Conservation (phyloP, 2,797 vertebrate genomes). For the Paedocypris micromegethes region DNA sequence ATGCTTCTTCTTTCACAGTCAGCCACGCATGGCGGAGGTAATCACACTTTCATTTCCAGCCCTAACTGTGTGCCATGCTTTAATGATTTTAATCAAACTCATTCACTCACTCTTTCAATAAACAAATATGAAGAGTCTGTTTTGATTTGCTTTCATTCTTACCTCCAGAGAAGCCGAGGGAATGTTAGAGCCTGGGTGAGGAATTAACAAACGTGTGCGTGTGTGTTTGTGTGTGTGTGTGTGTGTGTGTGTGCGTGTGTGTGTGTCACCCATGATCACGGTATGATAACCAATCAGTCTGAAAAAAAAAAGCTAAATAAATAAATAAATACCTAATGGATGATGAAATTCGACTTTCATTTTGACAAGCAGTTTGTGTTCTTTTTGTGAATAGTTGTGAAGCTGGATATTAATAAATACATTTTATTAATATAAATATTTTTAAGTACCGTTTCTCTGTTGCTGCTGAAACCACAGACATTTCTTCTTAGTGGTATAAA, state of each 20-base stretch:
- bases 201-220: conserved; percentile 38
- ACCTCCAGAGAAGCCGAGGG: conserved; percentile 20
- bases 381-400: conserved; percentile 3
- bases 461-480: too few relatives aligned
- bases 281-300: conserved; percentile 21
- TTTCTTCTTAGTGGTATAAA: too few relatives aligned
- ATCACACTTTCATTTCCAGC: conserved; percentile 61
- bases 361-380: conserved; percentile 7
- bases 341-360: neutral
- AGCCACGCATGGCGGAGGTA: conserved; percentile 57
- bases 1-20: conserved; percentile 44
- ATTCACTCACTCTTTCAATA: conserved; percentile 53
- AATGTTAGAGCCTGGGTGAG: conserved; percentile 25
- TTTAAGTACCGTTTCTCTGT: too few relatives aligned
- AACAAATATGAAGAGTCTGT: conserved; percentile 52
- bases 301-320: too few relatives aligned
- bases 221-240: conserved; percentile 20
- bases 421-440: too few relatives aligned
- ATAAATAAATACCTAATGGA: too few relatives aligned
- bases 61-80: conserved; percentile 56
- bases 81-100: conserved; percentile 64
- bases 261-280: conserved; percentile 26
- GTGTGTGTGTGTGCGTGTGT: conserved; percentile 17
- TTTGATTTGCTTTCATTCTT: conserved; percentile 39
- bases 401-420: too few relatives aligned